phyloP scores from a whole-genome alignment of 2,797 vertebrate genomes.

The Vespertilio murinus region DNA sequence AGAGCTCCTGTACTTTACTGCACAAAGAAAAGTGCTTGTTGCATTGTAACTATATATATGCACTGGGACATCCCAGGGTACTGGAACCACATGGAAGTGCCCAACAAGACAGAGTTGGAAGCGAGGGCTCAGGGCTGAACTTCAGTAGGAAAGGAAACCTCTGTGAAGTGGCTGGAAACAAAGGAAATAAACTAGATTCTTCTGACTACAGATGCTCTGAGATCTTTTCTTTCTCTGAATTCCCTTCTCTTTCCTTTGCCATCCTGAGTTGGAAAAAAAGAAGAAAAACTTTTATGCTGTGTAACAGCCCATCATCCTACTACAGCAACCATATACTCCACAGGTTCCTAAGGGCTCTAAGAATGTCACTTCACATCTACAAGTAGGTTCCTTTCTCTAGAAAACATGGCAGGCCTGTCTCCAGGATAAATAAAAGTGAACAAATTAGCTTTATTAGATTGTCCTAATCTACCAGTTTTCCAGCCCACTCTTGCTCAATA shows the following conservation, averaged over 20 bases:
- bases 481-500: neutral
- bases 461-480: neutral
- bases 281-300: neutral
- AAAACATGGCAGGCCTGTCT: neutral
- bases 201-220: neutral
- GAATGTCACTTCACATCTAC: neutral
- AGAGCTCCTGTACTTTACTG: neutral
- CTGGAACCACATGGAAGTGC: neutral
- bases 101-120: neutral
- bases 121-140: neutral
- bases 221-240: neutral
- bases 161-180: neutral
- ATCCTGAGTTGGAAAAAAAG: slow-evolving; percentile 14
- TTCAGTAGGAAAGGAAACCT: neutral
- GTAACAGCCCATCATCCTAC: neutral
- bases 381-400: neutral
- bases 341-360: neutral
- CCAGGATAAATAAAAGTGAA: neutral
- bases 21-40: neutral
- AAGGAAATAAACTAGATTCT: neutral
- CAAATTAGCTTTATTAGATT: neutral
- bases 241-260: neutral
- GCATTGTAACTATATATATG: neutral
- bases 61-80: neutral
- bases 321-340: neutral